Evolutionary conservation across 2,113 vertebrate species (phyloP).

Genomic region (Seriola rivoliana): DNA sequence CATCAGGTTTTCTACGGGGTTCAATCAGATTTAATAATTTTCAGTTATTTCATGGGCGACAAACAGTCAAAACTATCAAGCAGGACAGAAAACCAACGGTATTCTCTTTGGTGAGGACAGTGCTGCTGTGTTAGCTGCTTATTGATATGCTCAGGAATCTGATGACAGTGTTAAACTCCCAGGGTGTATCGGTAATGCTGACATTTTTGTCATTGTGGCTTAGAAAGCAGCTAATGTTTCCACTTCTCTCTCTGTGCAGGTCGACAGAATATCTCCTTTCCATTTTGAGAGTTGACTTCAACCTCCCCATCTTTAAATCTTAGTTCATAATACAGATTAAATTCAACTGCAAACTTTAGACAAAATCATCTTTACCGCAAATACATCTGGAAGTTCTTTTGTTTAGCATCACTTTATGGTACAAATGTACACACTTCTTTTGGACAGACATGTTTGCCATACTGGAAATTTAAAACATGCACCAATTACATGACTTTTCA

Average conservation of each 20-base stretch:
- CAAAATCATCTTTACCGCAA: background rate
- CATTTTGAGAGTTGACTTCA: background rate
- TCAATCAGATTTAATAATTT: background rate
- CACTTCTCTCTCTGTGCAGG: background rate
- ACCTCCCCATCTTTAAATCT: background rate
- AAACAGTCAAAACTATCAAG: background rate
- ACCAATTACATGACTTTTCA: background rate
- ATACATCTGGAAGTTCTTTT: background rate
- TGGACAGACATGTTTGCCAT: background rate
- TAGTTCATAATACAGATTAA: background rate
- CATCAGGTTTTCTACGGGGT: background rate
- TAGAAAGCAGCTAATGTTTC: background rate
- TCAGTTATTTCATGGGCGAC: background rate
- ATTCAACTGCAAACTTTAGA: background rate
- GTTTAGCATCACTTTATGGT: background rate
- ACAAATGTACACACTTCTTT: background rate
- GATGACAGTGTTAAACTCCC: background rate
- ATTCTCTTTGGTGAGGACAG: background rate
- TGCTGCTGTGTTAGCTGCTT: background rate
- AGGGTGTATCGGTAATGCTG: background rate
- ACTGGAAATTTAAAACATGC: background rate
- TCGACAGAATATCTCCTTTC: background rate
- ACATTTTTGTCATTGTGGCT: background rate
- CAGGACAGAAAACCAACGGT: background rate
- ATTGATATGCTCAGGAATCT: constrained; percentile 30